Evolutionary conservation across 92 coral and sea anemone species (phyloP).

Genomic region (Epizoanthus ramosus): DNA sequence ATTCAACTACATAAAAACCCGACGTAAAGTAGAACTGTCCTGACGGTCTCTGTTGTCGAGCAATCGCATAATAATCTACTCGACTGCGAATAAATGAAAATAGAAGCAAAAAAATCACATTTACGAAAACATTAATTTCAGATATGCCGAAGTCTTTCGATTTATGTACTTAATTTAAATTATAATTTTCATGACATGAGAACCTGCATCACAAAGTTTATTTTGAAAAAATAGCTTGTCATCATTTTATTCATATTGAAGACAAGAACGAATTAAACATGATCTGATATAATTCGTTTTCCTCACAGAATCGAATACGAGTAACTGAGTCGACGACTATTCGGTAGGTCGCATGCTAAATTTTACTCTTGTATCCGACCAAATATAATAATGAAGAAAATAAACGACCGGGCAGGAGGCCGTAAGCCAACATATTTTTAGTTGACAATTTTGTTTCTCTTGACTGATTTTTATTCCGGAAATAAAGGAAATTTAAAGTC

Average conservation of each 20-base stretch:
- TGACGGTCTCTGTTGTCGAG: slow-evolving; percentile 24
- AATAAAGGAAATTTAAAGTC: slow-evolving; percentile 24
- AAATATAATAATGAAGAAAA: slow-evolving; percentile 26
- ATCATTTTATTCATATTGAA: slow-evolving; percentile 59
- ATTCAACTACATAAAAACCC: slow-evolving; percentile 3
- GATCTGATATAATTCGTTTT: slow-evolving; percentile 45
- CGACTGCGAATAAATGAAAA: slow-evolving; percentile 17
- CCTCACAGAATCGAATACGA: slow-evolving; percentile 34
- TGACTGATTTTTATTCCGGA: slow-evolving; percentile 35
- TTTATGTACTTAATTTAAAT: slow-evolving; percentile 47
- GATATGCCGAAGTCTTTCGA: slow-evolving; percentile 40
- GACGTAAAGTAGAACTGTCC: neutral
- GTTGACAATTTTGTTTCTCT: slow-evolving; percentile 15
- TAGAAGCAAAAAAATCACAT: slow-evolving; percentile 25
- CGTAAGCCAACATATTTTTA: neutral
- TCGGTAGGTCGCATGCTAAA: neutral
- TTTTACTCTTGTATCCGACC: slow-evolving; percentile 23
- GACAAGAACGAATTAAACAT: slow-evolving; percentile 52
- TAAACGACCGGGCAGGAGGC: slow-evolving; percentile 33
- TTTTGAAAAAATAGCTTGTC: slow-evolving; percentile 46
- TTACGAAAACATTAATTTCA: slow-evolving; percentile 23
- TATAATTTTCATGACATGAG: slow-evolving; percentile 22
- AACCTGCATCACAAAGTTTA: slow-evolving; percentile 37
- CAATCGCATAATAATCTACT: slow-evolving; percentile 21
- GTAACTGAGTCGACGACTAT: slow-evolving; percentile 6